Evolutionary conservation across 1,140 invertebrate species (phyloP).

Genomic region (Magallana gigas): DNA sequence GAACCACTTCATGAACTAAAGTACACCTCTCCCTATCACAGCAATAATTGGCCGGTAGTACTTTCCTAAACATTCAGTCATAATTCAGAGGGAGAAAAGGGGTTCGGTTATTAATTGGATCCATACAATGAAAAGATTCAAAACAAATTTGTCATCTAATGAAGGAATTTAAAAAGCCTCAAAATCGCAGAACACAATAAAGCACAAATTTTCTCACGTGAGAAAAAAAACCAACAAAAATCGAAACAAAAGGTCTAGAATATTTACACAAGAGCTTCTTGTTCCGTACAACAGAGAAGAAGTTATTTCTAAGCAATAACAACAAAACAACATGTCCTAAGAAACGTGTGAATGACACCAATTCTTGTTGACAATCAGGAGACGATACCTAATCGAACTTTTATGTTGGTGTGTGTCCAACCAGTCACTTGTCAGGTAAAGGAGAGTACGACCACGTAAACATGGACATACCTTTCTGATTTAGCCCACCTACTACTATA

Average conservation of each 20-base stretch:
- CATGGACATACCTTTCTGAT: background rate
- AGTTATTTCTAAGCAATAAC: conserved; percentile 7
- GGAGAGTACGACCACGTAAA: background rate
- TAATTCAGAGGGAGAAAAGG: background rate
- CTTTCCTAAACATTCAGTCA: background rate
- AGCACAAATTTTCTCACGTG: background rate
- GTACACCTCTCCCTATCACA: background rate
- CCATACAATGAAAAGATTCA: background rate
- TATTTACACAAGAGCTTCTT: too few species aligned
- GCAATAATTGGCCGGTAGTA: background rate
- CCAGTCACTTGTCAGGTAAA: background rate
- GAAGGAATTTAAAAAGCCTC: background rate
- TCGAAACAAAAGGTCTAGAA: background rate
- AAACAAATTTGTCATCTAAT: conserved; percentile 3
- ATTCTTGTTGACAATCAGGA: conserved; percentile 15
- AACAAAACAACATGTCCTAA: background rate
- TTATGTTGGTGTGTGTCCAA: conserved; percentile 23
- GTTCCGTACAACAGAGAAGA: background rate
- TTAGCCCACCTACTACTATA: conserved; percentile 20
- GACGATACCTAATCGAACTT: conserved; percentile 27
- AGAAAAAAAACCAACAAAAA: background rate
- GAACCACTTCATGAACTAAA: background rate
- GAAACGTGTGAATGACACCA: background rate
- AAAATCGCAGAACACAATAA: too few species aligned
- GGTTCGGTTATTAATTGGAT: background rate